phyloP scores from a whole-genome alignment of 2,888 invertebrate genomes.

The Agrenia bidenticulata region DNA sequence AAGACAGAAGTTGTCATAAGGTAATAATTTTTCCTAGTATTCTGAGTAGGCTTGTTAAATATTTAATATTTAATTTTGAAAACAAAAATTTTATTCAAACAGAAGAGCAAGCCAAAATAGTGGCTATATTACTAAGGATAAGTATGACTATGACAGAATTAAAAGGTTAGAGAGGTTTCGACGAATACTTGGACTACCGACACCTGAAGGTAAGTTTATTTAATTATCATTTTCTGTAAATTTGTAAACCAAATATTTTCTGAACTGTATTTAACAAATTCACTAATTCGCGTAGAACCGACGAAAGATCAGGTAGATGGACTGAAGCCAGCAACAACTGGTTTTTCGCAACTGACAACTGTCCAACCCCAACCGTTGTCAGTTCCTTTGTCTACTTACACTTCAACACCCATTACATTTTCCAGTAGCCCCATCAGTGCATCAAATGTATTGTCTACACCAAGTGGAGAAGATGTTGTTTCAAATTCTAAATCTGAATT shows the following conservation, averaged over 20 bases:
- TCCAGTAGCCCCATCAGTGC: no score
- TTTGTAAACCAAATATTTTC: no score
- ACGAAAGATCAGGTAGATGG: background rate
- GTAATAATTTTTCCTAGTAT: no score
- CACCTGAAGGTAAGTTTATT: background rate
- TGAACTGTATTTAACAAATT: no score
- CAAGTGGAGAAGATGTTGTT: background rate
- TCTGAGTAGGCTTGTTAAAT: no score
- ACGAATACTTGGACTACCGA: slow-evolving; percentile 20
- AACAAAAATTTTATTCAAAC: no score
- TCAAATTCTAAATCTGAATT: background rate
- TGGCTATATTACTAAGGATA: slow-evolving; percentile 29
- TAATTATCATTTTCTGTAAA: no score
- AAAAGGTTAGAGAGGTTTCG: slow-evolving; percentile 27
- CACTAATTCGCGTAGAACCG: background rate
- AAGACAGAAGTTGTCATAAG: slow-evolving; percentile 6
- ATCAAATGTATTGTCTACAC: background rate
- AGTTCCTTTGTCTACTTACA: no score
- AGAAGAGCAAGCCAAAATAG: slow-evolving; percentile 15
- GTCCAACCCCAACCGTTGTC: background rate
- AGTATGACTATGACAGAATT: slow-evolving; percentile 31
- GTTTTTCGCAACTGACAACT: background rate
- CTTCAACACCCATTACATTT: no score
- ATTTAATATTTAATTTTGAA: no score
- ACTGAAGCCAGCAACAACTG: background rate